Conservation (phyloP, 2,797 vertebrate species). For the Bucorvus abyssinicus region DNA sequence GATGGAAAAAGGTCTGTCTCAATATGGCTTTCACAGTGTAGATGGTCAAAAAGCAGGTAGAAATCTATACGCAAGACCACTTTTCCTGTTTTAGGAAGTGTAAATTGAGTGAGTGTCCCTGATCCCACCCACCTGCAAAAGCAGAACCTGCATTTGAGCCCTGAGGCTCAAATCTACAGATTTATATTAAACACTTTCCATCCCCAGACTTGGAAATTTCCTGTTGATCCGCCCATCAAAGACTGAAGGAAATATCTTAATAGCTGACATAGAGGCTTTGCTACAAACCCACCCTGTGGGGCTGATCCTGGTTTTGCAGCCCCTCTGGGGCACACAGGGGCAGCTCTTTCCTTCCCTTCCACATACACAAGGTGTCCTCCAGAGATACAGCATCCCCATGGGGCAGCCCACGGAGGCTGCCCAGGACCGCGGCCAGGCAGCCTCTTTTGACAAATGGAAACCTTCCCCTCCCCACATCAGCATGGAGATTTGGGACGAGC, state of each 20-base stretch:
- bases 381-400: not conserved
- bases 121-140: not conserved
- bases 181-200: not conserved
- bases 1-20: not conserved
- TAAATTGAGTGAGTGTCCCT: not conserved
- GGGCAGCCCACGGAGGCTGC: not conserved
- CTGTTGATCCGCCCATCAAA: not conserved
- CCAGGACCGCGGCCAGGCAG: not conserved
- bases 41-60: not conserved
- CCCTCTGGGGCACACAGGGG: not conserved
- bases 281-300: not conserved
- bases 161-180: not conserved
- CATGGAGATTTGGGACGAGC: not conserved
- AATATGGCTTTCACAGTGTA: not conserved
- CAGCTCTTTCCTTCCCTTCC: not conserved
- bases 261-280: accelerated
- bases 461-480: not conserved
- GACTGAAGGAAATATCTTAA: not conserved
- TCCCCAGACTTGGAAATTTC: not conserved
- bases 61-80: not conserved
- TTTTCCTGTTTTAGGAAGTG: not conserved
- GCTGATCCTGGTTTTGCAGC: not conserved
- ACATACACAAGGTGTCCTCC: accelerated
- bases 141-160: not conserved
- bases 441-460: not conserved